Evolutionary conservation across 2,113 vertebrate genomes (phyloP), one percentile per base, ranked within the genome.

Genomic region (Regulus satrapa): DNA sequence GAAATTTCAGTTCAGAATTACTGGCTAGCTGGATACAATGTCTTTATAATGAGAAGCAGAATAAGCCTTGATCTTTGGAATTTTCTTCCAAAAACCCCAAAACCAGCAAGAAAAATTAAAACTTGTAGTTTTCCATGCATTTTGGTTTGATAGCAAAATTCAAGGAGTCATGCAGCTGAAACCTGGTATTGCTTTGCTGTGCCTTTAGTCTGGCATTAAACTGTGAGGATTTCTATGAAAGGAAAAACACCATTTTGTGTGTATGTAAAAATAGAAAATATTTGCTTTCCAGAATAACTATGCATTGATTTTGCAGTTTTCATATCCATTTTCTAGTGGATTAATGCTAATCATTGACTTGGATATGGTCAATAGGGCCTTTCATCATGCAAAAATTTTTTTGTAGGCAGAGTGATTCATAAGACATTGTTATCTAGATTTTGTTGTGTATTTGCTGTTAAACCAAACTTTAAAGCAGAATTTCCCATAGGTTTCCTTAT

Each of bases 251-350:
- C 15, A 63, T 21, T 45, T 51, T 51, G 5, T 76, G 16, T 6
- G 0, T 31, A n/a, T 9, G 29, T 14, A 45, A n/a, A 71, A 41
- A 15, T 40, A 76, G 7, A 91, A 94, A 51, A 88, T 17, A 2
- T 29, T 75, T 73, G 13, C 15, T 79, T 90, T 93, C 31, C 52
- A 86, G 75, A 88, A 77, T 32, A 94, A 81, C 48, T 32, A 6
- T 29, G n/a, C 59, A 74, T 75, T 51, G 85, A 90, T 88, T 94
- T 89, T 76, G 23, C 58, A 84, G n/a, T 85, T 97, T 94, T 92
- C 14, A 9, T 80, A 86, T 54, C 36, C 40, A 81, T 74, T 81
- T 92, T n/a, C 13, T 80, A 28, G 61, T 49, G 32, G 48, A 81
- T 88, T 90, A 77, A 58, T 78, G 75, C 36, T 85, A 43, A 67